These are phyloP conservation scores for Dunckerocampus dactyliophorus DNA, from an alignment of 2,113 vertebrate genomes.

Conservation along the genomic window DNA sequence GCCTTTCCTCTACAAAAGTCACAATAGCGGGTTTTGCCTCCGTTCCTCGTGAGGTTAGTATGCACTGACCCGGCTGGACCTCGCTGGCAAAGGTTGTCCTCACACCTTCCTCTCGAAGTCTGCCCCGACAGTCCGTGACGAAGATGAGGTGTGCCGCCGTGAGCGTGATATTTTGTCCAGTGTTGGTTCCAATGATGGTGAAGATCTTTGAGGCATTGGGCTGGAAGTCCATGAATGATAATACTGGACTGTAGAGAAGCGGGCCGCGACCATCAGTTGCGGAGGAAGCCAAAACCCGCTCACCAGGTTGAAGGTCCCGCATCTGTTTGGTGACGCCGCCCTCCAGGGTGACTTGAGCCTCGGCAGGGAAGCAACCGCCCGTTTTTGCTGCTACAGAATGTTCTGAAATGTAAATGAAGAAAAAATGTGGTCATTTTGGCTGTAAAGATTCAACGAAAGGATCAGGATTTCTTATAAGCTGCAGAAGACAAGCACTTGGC, in stretches of 20 bases:
- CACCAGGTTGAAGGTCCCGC: constrained; percentile 81
- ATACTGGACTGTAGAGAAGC: constrained; percentile 85
- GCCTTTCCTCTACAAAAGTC: constrained; percentile 65
- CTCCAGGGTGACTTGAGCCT: constrained; percentile 77
- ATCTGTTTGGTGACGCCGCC: constrained; percentile 74
- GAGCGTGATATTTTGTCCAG: constrained; percentile 79
- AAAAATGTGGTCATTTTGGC: not conserved
- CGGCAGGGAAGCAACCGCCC: constrained; percentile 89
- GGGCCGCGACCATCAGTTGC: constrained; percentile 69
- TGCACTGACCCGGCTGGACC: constrained; percentile 83
- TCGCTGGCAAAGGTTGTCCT: constrained; percentile 84
- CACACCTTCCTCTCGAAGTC: constrained; percentile 46
- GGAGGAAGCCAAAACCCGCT: constrained; percentile 85
- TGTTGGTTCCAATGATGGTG: constrained; percentile 79
- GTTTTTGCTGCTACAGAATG: constrained; percentile 97
- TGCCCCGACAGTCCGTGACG: constrained; percentile 73
- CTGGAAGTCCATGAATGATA: constrained; percentile 87
- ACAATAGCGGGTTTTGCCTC: constrained; percentile 69
- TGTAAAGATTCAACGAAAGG: not conserved
- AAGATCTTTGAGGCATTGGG: constrained; percentile 75
- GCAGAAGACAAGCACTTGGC: not conserved
- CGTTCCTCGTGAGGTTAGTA: constrained; percentile 62
- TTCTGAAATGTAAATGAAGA: constrained; percentile 70
- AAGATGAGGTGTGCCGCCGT: constrained; percentile 91
- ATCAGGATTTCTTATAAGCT: not conserved